Percentiles rank a stretch among this genome's conserved stretches.
phyloP scores from a whole-genome alignment of 2,888 invertebrate species.

The Lysandra coridon region DNA sequence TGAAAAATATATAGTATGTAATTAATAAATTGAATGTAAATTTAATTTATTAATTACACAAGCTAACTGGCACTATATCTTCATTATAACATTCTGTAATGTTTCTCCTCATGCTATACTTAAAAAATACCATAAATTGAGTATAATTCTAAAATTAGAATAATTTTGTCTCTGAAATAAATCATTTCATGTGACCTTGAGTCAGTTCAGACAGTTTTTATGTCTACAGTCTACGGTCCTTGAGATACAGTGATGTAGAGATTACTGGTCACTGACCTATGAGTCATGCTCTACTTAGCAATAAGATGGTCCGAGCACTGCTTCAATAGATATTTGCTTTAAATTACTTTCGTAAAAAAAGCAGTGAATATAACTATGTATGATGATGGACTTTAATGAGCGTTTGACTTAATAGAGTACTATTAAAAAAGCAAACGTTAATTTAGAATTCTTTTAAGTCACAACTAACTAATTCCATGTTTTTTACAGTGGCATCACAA shows the following conservation, averaged over 20 bases:
- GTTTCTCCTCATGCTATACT: no score
- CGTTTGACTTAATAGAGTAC: background rate
- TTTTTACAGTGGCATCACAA: conserved; percentile 61
- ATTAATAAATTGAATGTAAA: background rate
- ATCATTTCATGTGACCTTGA: background rate
- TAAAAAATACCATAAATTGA: no score
- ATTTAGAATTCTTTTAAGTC: background rate
- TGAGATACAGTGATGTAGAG: conserved; percentile 40
- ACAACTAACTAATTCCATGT: background rate
- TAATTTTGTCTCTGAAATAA: background rate
- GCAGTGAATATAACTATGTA: background rate
- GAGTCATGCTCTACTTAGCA: conserved; percentile 66
- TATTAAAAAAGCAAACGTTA: no score
- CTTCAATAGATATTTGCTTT: conserved; percentile 17
- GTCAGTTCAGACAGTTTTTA: conserved; percentile 4
- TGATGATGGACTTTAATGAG: background rate
- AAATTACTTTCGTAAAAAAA: background rate
- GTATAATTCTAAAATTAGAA: background rate
- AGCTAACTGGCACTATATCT: background rate
- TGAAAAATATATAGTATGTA: background rate
- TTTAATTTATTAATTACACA: background rate
- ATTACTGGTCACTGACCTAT: conserved; percentile 64
- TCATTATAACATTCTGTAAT: background rate
- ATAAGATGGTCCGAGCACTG: conserved; percentile 24
- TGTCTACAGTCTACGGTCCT: conserved; percentile 3